Base-by-base conservation (phyloP, 2,113 vertebrate genomes). In the Proteles cristata region DNA sequence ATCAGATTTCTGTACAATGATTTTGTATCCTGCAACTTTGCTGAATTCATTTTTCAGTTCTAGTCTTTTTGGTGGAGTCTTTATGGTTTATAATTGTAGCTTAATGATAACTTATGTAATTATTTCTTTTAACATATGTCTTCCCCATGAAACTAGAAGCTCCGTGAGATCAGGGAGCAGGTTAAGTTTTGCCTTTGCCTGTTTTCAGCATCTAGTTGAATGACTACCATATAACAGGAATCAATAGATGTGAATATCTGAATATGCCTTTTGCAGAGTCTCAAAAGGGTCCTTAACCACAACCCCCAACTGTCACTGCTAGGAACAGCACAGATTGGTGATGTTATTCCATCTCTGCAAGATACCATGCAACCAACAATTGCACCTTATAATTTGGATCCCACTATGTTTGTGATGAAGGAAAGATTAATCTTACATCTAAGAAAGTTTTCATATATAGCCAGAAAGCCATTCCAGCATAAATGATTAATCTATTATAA, bases 401-500 rank as follows among this genome's bases (percentile, higher is more conserved):
- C 69, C 48, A 93, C 90, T 73, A n/a, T 58, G 33, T 88, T 84
- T 85, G 45, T 82, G 45, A 93, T 88, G 11, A 87, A 66, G 23
- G 15, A 91, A 97, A 81, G 58, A 80, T 15, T n/a, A 92, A 66
- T 94, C 23, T 68, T 93, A 50, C 39, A n/a, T 74, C 45, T 91
- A 88, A 88, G 82, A 31, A 95, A 97, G 93, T 35, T 93, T 96
- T 90, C 39, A 95, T 71, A 73, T 73, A 87, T 53, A 95, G 65
- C 63, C 66, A 89, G 55, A 89, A 98, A 97, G 63, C 4, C 43
- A 66, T 39, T 93, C 63, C 80, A 94, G 53, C 31, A 94, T 55
- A 90, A 96, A 92, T 86, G 88, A 93, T 79, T 66, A 76, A 76
- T 55, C 61, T 53, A 93, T 31, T 77, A 66, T 53, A 53, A 11